A percentile compares a stretch with the other conserved stretches of the same genome.
Evolutionary conservation across 2,888 invertebrate genomes (phyloP).

Genomic region (Meiosimyza platycephala): DNA sequence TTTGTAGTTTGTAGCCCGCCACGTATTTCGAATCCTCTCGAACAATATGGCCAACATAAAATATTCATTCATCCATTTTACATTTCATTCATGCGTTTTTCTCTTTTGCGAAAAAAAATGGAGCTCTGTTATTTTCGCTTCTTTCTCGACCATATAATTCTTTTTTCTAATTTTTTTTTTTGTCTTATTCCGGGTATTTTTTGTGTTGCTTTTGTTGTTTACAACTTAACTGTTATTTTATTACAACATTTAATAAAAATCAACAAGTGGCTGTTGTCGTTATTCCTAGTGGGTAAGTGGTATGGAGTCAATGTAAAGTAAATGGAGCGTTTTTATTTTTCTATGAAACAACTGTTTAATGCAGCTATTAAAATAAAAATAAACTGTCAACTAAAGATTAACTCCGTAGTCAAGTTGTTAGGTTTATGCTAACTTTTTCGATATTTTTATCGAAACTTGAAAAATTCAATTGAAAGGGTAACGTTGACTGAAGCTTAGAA

Average conservation of each 20-base stretch:
- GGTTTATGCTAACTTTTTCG: too few species aligned
- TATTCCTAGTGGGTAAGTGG: too few species aligned
- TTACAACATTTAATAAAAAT: conserved; percentile 46
- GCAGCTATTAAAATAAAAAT: conserved; percentile 43
- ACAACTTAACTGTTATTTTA: conserved; percentile 46
- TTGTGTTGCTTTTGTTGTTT: conserved; percentile 29
- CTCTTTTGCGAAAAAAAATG: conserved; percentile 9
- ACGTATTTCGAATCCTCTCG: conserved; percentile 11
- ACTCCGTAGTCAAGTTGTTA: background rate
- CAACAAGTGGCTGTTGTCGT: conserved; percentile 44
- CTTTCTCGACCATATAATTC: conserved; percentile 18
- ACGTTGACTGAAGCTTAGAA: too few species aligned
- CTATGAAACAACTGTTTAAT: conserved; percentile 22
- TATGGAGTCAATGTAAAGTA: conserved; percentile 24
- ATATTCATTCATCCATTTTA: conserved; percentile 42
- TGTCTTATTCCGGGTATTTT: background rate
- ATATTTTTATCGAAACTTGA: too few species aligned
- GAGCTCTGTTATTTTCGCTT: conserved; percentile 29
- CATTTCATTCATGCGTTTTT: conserved; percentile 41
- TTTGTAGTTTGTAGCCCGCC: background rate
- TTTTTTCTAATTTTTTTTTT: conserved; percentile 4
- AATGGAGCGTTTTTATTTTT: conserved; percentile 39
- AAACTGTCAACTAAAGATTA: conserved; percentile 42
- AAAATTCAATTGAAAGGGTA: too few species aligned
- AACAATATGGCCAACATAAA: conserved; percentile 28